A percentile compares a stretch with the other conserved stretches of the same genome.
Conservation (phyloP, 2,797 vertebrate genomes). For the Calcarius lapponicus region DNA sequence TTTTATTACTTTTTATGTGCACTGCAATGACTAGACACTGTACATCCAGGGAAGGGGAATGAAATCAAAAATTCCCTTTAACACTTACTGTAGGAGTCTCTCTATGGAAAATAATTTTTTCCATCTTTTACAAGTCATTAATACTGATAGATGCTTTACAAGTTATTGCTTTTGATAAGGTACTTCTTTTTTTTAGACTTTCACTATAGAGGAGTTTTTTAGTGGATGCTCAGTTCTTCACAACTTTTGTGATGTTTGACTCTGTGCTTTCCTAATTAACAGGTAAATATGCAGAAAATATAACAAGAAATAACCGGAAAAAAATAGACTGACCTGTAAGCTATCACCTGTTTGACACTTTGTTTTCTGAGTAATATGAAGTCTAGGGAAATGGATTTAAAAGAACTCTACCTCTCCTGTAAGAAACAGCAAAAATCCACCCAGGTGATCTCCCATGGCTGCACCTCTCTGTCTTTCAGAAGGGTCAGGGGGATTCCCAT, state of each 20-base stretch:
- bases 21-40: slow-evolving; percentile 28
- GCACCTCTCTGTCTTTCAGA: background rate
- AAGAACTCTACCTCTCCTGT: background rate
- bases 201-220: background rate
- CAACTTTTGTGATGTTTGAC: background rate
- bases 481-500: accelerated
- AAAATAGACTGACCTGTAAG: background rate
- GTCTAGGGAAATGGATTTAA: background rate
- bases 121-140: background rate
- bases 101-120: background rate
- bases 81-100: slow-evolving; percentile 21
- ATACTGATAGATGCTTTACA: background rate
- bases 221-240: background rate
- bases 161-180: background rate
- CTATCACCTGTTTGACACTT: background rate
- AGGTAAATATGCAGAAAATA: background rate
- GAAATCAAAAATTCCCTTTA: slow-evolving; percentile 58
- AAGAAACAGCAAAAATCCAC: background rate
- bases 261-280: background rate
- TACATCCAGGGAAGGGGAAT: slow-evolving; percentile 20
- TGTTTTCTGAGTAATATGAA: background rate
- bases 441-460: background rate
- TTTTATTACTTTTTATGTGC: slow-evolving; percentile 15
- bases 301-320: background rate
- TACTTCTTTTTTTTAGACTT: background rate